Base-by-base conservation (phyloP, 64 coral and sea anemone species). In the Orbicella faveolata region DNA sequence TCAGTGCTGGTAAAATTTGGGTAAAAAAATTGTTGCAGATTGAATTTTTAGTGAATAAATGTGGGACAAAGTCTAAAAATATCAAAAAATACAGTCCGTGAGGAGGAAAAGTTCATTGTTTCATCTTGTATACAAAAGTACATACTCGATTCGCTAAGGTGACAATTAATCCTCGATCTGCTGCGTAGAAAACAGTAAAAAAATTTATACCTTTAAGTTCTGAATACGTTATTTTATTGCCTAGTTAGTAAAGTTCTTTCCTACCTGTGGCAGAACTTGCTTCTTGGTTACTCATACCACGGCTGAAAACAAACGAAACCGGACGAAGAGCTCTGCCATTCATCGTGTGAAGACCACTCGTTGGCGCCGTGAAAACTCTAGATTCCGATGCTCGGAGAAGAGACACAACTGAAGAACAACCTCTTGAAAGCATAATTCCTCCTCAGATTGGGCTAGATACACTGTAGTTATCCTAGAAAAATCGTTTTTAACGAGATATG, bases 351-450 rank as follows among this genome's bases (percentile, higher is more conserved):
- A 37, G 2, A 73, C 4, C 26, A 73, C 82, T 39, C 82, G 30
- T 12, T 1, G 82, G 65, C 48, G 36, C 36, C 4, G 21, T 6
- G 39, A 72, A n/a, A 30, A 73, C 68, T 30, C 41, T 52, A 21
- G 82, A 85, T 73, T 69, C 20, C 37, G 41, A 39, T 41, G 62
- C 64, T 72, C 36, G 82, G 23, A 85, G 65, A 72, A 85, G 65
- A 14, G 65, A 85, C 20, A 51, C 20, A 51, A 18, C 20, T 69
- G 81, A 69, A 85, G 6, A 20, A 72, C 52, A 51, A 25, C 82
- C 23, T 72, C 82, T 85, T 26, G 65, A 72, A 6, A 72, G 2
- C 82, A 85, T 85, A 53, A 15, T 83, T 41, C 35, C 34, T 30
- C 34, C 25, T 0, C 19, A 83, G 57, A 2, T 81, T 36, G 35